Percentiles rank a stretch among this genome's conserved stretches.
Evolutionary conservation across 2,797 vertebrate species (phyloP).

Genomic region (Chromis chromis): DNA sequence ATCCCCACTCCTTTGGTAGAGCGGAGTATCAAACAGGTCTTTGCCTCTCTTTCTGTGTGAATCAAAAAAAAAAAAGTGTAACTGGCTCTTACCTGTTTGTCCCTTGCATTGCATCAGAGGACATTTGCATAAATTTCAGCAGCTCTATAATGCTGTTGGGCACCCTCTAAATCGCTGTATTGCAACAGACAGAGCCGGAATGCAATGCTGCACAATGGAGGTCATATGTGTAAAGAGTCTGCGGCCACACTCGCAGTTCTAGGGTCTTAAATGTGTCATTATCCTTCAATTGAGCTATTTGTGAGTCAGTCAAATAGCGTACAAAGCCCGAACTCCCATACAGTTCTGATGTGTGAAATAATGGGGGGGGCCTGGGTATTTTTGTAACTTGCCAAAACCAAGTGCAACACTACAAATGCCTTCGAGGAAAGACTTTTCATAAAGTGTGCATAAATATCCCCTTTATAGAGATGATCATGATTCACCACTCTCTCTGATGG

Average conservation of each 20-base stretch:
- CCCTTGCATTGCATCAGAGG: conserved; percentile 12
- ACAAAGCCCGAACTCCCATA: too few species aligned
- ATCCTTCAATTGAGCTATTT: too few species aligned
- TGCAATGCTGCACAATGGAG: neutral
- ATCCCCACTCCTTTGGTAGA: neutral
- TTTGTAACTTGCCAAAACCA: too few species aligned
- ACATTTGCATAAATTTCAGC: conserved; percentile 13
- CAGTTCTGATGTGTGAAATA: too few species aligned
- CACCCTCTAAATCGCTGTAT: neutral
- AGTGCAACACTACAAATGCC: too few species aligned
- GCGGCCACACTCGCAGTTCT: neutral
- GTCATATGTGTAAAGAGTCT: neutral
- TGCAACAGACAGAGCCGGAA: neutral
- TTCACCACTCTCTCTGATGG: too few species aligned
- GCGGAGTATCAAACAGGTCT: neutral
- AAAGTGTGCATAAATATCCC: too few species aligned
- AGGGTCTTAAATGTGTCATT: too few species aligned
- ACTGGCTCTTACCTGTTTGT: neutral
- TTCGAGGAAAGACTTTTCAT: too few species aligned
- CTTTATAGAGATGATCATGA: too few species aligned
- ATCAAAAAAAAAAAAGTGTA: neutral
- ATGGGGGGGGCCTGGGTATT: too few species aligned
- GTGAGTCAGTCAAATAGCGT: too few species aligned
- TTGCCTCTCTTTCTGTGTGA: neutral
- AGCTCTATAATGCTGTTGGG: neutral